phyloP scores from a whole-genome alignment of 2,888 invertebrate genomes.

The Oscheius myriophilus region DNA sequence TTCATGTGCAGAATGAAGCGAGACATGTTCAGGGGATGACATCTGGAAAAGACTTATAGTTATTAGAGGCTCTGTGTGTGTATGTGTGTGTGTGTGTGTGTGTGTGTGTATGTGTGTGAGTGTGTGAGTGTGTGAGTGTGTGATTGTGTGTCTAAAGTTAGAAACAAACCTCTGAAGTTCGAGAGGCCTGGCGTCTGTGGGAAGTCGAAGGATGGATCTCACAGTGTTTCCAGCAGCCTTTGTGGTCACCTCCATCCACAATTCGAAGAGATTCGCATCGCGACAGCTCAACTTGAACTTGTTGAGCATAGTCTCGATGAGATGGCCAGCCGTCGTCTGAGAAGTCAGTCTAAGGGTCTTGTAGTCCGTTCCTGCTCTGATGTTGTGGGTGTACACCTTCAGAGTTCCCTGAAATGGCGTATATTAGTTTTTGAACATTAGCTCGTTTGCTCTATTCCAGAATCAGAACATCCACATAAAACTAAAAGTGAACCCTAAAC shows the following conservation, averaged over 20 bases:
- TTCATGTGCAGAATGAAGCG: constrained; percentile 85
- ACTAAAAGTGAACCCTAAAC: no score
- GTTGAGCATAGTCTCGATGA: constrained; percentile 84
- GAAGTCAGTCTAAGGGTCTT: constrained; percentile 90
- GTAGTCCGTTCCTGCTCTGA: constrained; percentile 92
- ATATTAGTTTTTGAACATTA: no score
- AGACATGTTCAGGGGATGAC: constrained; percentile 91
- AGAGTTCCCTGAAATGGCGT: constrained; percentile 82
- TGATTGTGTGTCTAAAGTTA: no score
- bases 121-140: no score
- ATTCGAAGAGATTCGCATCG: constrained; percentile 89
- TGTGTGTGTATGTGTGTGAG: no score
- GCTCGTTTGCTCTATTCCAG: no score
- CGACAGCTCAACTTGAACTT: constrained; percentile 76
- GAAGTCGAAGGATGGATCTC: constrained; percentile 73
- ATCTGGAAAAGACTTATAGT: constrained; percentile 70
- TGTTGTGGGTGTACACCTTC: constrained; percentile 87
- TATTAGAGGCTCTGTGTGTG: no score
- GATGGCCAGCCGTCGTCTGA: constrained; percentile 83
- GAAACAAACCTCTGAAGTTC: constrained; percentile 81
- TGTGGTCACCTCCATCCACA: constrained; percentile 80
- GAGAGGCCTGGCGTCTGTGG: constrained; percentile 88
- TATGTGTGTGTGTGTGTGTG: no score
- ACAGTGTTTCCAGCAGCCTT: constrained; percentile 39
- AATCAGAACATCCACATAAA: no score